These are phyloP conservation scores for Acipenser oxyrinchus DNA, from an alignment of 2,797 vertebrate genomes.

Conservation along the genomic window DNA sequence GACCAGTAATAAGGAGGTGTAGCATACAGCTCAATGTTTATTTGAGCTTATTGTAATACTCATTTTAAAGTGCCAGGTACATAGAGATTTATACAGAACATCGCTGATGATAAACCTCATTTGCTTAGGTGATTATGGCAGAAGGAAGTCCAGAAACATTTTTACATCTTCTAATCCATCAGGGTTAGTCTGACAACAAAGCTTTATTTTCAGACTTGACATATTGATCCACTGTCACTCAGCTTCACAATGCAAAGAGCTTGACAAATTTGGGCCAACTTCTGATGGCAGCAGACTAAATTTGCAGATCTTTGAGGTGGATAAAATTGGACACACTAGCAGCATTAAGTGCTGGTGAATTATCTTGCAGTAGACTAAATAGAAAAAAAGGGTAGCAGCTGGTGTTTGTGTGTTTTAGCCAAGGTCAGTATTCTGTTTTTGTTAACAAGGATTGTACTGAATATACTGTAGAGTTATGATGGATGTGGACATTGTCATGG, in stretches of 20 bases:
- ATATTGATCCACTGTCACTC: slow-evolving; percentile 13
- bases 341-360: background rate
- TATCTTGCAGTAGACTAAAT: background rate
- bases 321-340: slow-evolving; percentile 1
- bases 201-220: background rate
- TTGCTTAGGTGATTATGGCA: slow-evolving; percentile 13
- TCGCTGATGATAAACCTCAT: slow-evolving; percentile 6
- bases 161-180: background rate
- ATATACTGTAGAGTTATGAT: no score
- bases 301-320: slow-evolving; percentile 6
- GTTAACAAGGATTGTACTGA: background rate
- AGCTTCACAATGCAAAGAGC: background rate
- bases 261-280: slow-evolving; percentile 1
- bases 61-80: background rate
- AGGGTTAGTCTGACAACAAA: background rate
- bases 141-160: background rate
- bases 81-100: background rate
- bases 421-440: background rate
- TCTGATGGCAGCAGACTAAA: background rate
- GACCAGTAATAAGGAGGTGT: no score
- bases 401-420: background rate
- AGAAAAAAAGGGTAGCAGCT: background rate
- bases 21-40: no score
- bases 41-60: no score
- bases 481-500: no score